phyloP scores from a whole-genome alignment of 2,888 invertebrate species.

The Perithous albicinctus region DNA sequence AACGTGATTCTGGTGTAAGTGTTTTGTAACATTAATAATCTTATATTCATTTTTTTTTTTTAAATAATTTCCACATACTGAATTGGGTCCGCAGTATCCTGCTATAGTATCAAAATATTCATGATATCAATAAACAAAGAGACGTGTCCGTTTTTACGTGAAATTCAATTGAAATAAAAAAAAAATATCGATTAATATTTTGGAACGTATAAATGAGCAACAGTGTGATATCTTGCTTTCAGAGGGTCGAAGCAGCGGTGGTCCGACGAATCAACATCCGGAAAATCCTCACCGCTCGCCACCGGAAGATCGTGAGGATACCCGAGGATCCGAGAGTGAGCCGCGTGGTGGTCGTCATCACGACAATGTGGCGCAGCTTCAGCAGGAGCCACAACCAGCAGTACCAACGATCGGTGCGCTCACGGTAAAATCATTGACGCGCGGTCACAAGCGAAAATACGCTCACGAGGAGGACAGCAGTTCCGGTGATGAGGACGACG shows the following conservation, averaged over 20 bases:
- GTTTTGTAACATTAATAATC: too few species aligned
- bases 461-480: slow-evolving; percentile 84
- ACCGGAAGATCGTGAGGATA: slow-evolving; percentile 85
- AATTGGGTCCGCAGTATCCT: too few species aligned
- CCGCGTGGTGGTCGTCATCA: slow-evolving; percentile 86
- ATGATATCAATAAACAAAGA: too few species aligned
- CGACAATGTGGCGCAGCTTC: slow-evolving; percentile 85
- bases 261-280: slow-evolving; percentile 86
- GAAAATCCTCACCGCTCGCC: slow-evolving; percentile 85
- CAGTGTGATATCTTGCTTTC: slow-evolving; percentile 77
- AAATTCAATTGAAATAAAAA: not conserved
- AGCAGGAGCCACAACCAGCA: slow-evolving; percentile 80
- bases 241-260: slow-evolving; percentile 87
- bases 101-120: too few species aligned
- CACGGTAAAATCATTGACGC: slow-evolving; percentile 76
- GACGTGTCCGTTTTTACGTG: too few species aligned
- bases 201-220: slow-evolving; percentile 11
- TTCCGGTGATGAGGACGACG: slow-evolving; percentile 86
- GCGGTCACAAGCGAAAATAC: slow-evolving; percentile 88
- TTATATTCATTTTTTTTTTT: too few species aligned
- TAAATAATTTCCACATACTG: too few species aligned
- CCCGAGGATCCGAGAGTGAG: slow-evolving; percentile 86
- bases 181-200: not conserved
- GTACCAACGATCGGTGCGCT: slow-evolving; percentile 75
- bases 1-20: not conserved